Evolutionary conservation across 2,888 invertebrate genomes (phyloP).

Genomic region (Erebia ligea): DNA sequence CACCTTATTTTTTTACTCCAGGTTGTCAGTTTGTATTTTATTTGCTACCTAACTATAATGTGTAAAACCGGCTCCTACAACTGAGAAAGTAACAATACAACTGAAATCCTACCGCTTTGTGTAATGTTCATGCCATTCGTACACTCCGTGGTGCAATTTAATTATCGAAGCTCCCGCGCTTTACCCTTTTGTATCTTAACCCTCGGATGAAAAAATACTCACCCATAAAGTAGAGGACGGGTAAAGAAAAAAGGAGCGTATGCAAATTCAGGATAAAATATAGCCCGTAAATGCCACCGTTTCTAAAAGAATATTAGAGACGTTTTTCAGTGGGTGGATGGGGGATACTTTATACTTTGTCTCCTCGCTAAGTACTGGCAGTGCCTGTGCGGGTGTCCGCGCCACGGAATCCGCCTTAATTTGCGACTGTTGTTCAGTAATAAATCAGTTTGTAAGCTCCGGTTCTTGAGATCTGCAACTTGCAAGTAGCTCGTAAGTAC

Average conservation of each 20-base stretch:
- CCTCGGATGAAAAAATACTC: slow-evolving; percentile 82
- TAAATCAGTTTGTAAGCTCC: slow-evolving; percentile 67
- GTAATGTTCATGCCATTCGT: slow-evolving; percentile 26
- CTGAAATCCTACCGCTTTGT: slow-evolving; percentile 26
- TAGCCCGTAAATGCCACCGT: slow-evolving; percentile 85
- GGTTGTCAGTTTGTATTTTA: neutral
- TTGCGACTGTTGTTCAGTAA: slow-evolving; percentile 76
- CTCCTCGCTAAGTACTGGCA: slow-evolving; percentile 80
- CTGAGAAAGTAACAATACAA: neutral
- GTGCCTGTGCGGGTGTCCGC: slow-evolving; percentile 68
- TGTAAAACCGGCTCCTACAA: neutral
- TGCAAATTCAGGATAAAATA: slow-evolving; percentile 85
- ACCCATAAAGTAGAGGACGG: slow-evolving; percentile 83
- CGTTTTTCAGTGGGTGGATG: slow-evolving; percentile 82
- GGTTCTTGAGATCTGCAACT: slow-evolving; percentile 33
- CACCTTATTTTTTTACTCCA: neutral
- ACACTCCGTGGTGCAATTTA: slow-evolving; percentile 70
- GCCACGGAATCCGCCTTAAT: slow-evolving; percentile 73
- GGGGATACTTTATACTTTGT: slow-evolving; percentile 83
- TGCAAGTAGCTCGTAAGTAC: neutral
- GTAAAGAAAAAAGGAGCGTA: slow-evolving; percentile 83
- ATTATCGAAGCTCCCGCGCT: slow-evolving; percentile 79
- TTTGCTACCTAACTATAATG: neutral
- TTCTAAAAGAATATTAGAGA: slow-evolving; percentile 85
- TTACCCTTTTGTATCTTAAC: slow-evolving; percentile 84